phyloP scores from a whole-genome alignment of 2,797 vertebrate species.

The Oreochromis mossambicus region DNA sequence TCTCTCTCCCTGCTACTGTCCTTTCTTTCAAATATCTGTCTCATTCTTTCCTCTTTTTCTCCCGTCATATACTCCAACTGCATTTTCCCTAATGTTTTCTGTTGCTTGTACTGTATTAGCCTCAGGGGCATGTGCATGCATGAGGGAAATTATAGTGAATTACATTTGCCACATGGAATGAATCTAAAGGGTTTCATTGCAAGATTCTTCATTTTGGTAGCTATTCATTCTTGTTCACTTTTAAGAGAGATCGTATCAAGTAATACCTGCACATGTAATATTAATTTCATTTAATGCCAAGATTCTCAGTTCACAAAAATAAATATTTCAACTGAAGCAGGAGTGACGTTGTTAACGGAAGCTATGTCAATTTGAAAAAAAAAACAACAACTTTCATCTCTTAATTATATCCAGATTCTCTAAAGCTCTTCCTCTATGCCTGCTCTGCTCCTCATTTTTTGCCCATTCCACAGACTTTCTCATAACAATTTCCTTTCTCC shows the following conservation, averaged over 20 bases:
- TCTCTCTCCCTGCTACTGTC: background rate
- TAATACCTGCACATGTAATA: background rate
- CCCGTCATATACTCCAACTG: background rate
- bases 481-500: conserved; percentile 38
- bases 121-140: background rate
- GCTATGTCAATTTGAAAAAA: conserved; percentile 19
- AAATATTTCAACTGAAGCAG: background rate
- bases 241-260: background rate
- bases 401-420: conserved; percentile 49
- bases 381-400: conserved; percentile 34
- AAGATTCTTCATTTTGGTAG: background rate
- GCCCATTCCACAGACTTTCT: conserved; percentile 16
- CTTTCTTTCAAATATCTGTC: conserved; percentile 1
- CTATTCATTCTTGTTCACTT: background rate
- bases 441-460: background rate
- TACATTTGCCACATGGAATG: background rate
- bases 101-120: conserved; percentile 4
- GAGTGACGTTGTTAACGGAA: conserved; percentile 18
- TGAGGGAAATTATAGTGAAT: conserved; percentile 9
- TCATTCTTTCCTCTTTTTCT: background rate
- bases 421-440: conserved; percentile 8
- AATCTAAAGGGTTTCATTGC: background rate
- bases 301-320: conserved; percentile 6
- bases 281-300: background rate
- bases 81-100: background rate